Base-by-base conservation (phyloP, 2,113 vertebrate species). In the Polypterus bichir region DNA sequence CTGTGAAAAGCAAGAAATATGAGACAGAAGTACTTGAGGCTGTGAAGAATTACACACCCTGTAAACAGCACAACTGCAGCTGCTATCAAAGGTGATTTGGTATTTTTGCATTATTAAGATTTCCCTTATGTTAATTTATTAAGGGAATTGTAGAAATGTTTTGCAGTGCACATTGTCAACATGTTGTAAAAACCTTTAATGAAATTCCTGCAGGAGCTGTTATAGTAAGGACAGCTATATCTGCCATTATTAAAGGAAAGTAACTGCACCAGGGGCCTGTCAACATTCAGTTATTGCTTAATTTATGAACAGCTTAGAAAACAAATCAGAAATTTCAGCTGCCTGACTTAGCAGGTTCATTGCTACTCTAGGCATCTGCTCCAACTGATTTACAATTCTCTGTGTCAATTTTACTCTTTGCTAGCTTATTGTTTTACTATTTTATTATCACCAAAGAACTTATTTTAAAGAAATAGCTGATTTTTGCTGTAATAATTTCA, bases 31-130 rank as follows among this genome's bases (percentile, higher is more conserved):
- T 27, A 27, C 2, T 27, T 1, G 64, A 71, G 57, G 85, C 87
- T 48, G 74, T 89, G 63, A 71, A 76, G 61, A 75, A 52, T 9
- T 83, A 93, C 66, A 65, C 72, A 46, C 81, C 88, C 0, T 98
- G 94, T 65, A 74, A 67, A 61, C 82, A 85, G 66, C 81, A 68
- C 65, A 93, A 95, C 70, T 94, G 93, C 67, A 91, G 89, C 81
- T 98, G 94, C 73, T 81, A 96, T 70, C 76, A 77, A 10, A 80
- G 87, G 94, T 98, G 44, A 62, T 46, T 6, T 57, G 11, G 49
- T 59, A 48, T 44, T 47, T 10, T 49, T 64, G 9, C n/a, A 6
- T 6, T 59, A 49, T 46, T 46, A 10, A 60, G 9, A 10, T 11
- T 27, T 56, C 49, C 53, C 55, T 51, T n/a, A 54, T 54, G 59